phyloP scores from a whole-genome alignment of 1,140 invertebrate species.

The Trialeurodes vaporariorum region DNA sequence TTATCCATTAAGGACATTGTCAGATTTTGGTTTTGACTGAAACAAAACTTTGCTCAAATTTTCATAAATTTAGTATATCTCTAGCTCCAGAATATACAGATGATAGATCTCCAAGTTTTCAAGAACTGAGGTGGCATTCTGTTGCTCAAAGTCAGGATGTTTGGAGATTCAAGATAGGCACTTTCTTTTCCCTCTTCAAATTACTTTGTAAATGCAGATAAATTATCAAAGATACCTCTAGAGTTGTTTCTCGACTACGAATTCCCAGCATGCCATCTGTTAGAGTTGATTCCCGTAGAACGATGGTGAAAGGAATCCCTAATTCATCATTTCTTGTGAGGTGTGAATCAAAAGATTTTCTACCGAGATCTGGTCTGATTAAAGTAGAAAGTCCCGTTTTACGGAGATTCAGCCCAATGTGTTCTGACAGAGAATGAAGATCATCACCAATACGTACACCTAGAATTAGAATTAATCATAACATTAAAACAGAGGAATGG shows the following conservation, averaged over 20 bases:
- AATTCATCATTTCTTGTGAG: conserved; percentile 33
- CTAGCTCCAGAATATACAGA: too few species aligned
- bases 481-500: not conserved
- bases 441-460: conserved; percentile 22
- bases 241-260: conserved; percentile 57
- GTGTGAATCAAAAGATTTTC: conserved; percentile 21
- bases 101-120: too few species aligned
- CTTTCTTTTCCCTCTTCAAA: too few species aligned
- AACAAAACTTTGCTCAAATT: too few species aligned
- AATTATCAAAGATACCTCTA: conserved; percentile 37
- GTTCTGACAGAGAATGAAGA: conserved; percentile 33
- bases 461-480: too few species aligned
- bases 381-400: conserved; percentile 25
- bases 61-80: too few species aligned
- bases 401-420: conserved; percentile 35
- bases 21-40: too few species aligned
- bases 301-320: conserved; percentile 53
- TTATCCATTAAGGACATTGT: too few species aligned
- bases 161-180: too few species aligned
- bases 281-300: conserved; percentile 49
- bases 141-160: too few species aligned
- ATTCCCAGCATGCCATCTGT: conserved; percentile 57
- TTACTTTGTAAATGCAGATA: too few species aligned
- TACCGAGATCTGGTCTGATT: not conserved
- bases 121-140: too few species aligned